Evolutionary conservation across 2,113 vertebrate genomes (phyloP), one percentile per base, ranked within the genome.

Genomic region (Myotis brandtii): DNA sequence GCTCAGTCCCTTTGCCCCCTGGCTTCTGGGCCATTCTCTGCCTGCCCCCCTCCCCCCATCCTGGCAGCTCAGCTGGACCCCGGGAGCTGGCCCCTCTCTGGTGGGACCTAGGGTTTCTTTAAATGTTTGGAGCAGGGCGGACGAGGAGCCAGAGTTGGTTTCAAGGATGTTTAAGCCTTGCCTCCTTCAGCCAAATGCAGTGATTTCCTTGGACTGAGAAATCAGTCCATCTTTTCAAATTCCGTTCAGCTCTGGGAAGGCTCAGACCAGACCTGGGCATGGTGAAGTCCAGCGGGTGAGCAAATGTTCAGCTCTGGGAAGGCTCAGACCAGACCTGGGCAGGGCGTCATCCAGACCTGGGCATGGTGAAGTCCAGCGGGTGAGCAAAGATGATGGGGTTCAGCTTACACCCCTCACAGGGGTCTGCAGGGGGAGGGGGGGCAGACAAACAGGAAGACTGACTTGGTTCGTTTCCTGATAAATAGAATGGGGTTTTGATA

Each of bases 301-400:
- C n/a, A n/a, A n/a, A n/a, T n/a, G 11, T n/a, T n/a, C 14, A 17
- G 37, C 7, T 4, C 32, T 14, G 0, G 21, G 1, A 7, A 40
- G 34, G 27, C 27, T 23, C 1, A 6, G 18, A 30, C 56, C 56
- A 59, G 56, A 59, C 56, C 52, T 59, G 9, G 82, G 62, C 82
- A 37, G 37, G 37, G 37, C 37, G 37, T 3, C 37, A 37, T 37
- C 37, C 37, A 37, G 37, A 37, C 37, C 37, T 37, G 37, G 37
- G 37, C 37, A 25, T 2, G 16, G n/a, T 70, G 46, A 6, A 52
- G 12, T 17, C 69, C 69, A 0, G 34, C 20, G 2, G 50, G 80
- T 0, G 21, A 32, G 52, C 1, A 12, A 52, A 66, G 34, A 62
- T 23, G 14, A 3, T 0, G 3, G 20, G 16, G 48, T 17, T 17